Evolutionary conservation across 2,113 vertebrate species (phyloP).

Genomic region (Tenebrosternarchus preto): DNA sequence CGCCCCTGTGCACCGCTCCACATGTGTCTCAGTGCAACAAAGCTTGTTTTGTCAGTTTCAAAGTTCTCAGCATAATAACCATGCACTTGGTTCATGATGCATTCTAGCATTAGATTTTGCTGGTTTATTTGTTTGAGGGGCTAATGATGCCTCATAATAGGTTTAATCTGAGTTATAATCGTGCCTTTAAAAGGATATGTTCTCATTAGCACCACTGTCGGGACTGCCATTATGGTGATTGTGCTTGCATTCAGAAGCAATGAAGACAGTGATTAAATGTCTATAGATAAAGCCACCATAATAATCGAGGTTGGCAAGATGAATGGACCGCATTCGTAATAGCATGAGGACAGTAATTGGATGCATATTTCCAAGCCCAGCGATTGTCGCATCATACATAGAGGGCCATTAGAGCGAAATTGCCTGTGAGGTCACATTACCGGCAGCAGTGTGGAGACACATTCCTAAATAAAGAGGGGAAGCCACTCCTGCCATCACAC

Average conservation of each 20-base stretch:
- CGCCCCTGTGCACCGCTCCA: background rate
- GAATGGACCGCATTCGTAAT: slow-evolving; percentile 67
- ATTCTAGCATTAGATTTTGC: slow-evolving; percentile 10
- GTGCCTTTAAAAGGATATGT: slow-evolving; percentile 26
- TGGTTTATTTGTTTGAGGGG: slow-evolving; percentile 27
- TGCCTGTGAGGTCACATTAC: slow-evolving; percentile 56
- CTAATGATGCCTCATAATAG: slow-evolving; percentile 34
- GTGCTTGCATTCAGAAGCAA: slow-evolving; percentile 27
- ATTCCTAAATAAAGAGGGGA: slow-evolving; percentile 59
- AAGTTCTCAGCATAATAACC: background rate
- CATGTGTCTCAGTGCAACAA: background rate
- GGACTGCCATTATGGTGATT: slow-evolving; percentile 32
- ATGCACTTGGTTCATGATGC: slow-evolving; percentile 27
- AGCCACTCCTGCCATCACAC: slow-evolving; percentile 41
- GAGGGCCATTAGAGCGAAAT: slow-evolving; percentile 48
- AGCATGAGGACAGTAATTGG: slow-evolving; percentile 71
- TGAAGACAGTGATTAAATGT: slow-evolving; percentile 39
- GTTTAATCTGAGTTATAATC: slow-evolving; percentile 42
- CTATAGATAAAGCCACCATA: slow-evolving; percentile 64
- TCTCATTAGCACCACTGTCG: slow-evolving; percentile 37
- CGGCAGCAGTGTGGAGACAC: slow-evolving; percentile 55
- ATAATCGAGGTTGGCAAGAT: slow-evolving; percentile 65
- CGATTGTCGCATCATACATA: slow-evolving; percentile 67
- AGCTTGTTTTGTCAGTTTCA: slow-evolving; percentile 14
- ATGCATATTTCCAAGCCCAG: slow-evolving; percentile 70